Base-by-base conservation (phyloP, 1,140 invertebrate genomes). In the Psilanteris sp. region DNA sequence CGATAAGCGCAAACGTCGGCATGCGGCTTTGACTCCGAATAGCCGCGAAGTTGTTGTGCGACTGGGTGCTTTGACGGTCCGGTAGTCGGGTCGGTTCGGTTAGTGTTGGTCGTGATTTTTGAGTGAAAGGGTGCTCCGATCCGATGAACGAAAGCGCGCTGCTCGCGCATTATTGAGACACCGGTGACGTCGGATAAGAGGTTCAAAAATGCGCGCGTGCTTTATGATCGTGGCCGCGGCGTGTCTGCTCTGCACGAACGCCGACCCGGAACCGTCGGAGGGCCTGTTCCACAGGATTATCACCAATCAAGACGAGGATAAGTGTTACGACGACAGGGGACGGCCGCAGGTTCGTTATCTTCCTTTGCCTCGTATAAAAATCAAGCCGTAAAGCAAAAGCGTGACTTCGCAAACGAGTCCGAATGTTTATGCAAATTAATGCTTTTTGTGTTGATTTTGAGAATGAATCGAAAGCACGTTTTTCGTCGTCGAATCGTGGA, bases 291-390 rank as follows among this genome's bases (percentile, higher is more conserved):
- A 80, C n/a, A 68, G 37, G 4, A 78, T 79, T 15, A 48, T 77
- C 1, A 80, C 78, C 7, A 82, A 72, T 34, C 70, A 79, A 6
- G 84, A 84, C 3, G 85, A 87, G 46, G 82, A 85, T 27, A 88
- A 84, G 27, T 89, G 87, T 59, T 89, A 88, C 37, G 85, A 88
- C 44, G 80, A 81, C 5, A 73, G 15, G 2, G 83, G 83, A 64
- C 81, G 50, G 14, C 70, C 87, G 3, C 85, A 87, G 87, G 87
- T 89, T 62, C 24, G 83, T 80, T 50, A 4, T 43, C 20, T 32
- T 29, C 4, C 1, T 26, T 26, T 8, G 24, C 3, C 1, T 3
- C 24, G n/a, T n/a, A n/a, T n/a, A n/a, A n/a, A n/a, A n/a, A n/a
- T n/a, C n/a, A n/a, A n/a, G n/a, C n/a, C n/a, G n/a, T n/a, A n/a